Evolutionary conservation across 1,140 invertebrate genomes (phyloP), one percentile per base, ranked within the genome.

Genomic region (Drosophila melanica): DNA sequence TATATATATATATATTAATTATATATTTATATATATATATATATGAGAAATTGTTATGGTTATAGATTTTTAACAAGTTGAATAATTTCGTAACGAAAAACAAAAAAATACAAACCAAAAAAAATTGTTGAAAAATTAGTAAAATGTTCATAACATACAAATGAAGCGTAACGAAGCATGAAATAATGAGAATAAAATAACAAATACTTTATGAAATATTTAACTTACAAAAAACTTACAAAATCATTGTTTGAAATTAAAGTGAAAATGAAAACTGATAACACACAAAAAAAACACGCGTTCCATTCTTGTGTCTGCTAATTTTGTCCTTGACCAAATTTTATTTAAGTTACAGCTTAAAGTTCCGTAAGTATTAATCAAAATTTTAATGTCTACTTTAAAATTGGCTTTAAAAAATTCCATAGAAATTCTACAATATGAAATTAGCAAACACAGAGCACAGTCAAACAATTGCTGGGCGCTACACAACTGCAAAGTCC

Each of bases 1-100:
- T 44, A 47, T 55, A 66, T 39, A 47, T 27, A 55, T 47, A 37
- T 42, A 85, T 55, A 76, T 62, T 68, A 63, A 10, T 55, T 20
- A 47, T 47, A 39, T 41, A 84, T 54, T 64, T 65, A 66, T 37
- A 60, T 64, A 87, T 39, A 89, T 67, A 87, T 70, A 82, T 77
- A 77, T 75, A 82, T 84, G 66, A 77, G 67, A 89, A 89, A 89
- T 89, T 89, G 84, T 89, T 89, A 89, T 89, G 84, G 84, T 89
- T 89, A 89, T 89, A 89, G 84, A 89, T 89, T 89, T 89, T 89
- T 89, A 89, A 89, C 79, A 89, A 89, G 84, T 89, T 89, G 84
- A 89, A 89, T 89, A 89, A 89, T 89, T 89, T 79, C 79, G 74
- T 89, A 89, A 87, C 73, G 78, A 65, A 44, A 76, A 79, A 81